Evolutionary conservation across 2,797 vertebrate genomes (phyloP), one percentile per base, ranked within the genome.

Genomic region (Characodon lateralis): DNA sequence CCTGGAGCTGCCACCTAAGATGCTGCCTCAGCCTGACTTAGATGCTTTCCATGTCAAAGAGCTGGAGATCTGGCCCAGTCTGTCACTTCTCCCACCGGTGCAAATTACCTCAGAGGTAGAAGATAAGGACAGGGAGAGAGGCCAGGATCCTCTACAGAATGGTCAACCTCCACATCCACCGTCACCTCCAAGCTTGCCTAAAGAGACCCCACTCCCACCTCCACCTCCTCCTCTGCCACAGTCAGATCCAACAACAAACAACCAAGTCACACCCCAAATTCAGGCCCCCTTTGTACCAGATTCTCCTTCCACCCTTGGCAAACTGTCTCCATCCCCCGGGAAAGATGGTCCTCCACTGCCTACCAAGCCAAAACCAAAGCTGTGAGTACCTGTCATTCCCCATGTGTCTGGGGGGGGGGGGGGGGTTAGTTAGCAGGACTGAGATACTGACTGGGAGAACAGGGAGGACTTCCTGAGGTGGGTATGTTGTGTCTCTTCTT

Each of bases 301-400:
- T 78, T 84, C 89, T 20, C 81, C 82, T 63, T 78, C 89, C 73
- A 81, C 82, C 83, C 93, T 93, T 76, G 88, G 84, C 69, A 85
- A 88, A 73, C 53, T 79, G 85, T 92, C 91, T 80, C 92, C 90
- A 63, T 96, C 96, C 55, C 95, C 95, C 6, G 91, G 85, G 35
- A 99, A 96, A 91, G 97, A 97, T 0, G 96, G 94, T 46, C 97
- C 95, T 22, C 98, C 97, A 0, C 93, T 98, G 83, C 97, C 97
- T 58, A 96, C 96, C 89, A 99, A 97, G 83, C 98, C 98, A 39
- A 99, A 99, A 92, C 98, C 98, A 61, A 99, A 98, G 93, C 95
- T 99, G 98, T 99, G 94, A 99, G 98, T 99, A 94, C 71, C 72
- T 73, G 39, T 85, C 2, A 5, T 53, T 66, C 78, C n/a, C 39